Base-by-base conservation (phyloP, 2,888 invertebrate species). In the Sinelater perroti region DNA sequence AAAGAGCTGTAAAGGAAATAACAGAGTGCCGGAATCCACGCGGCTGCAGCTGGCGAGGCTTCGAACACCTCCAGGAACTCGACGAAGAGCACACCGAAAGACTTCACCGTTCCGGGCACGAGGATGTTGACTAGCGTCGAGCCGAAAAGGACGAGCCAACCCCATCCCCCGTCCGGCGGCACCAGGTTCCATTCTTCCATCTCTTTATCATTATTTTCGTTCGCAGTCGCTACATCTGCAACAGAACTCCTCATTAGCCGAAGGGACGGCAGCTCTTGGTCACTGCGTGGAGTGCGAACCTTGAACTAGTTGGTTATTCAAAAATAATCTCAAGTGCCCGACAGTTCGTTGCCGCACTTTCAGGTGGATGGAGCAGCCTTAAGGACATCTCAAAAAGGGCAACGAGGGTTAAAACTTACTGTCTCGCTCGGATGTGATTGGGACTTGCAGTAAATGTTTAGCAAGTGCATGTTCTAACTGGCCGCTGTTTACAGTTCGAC, bases 1-100 rank as follows among this genome's bases (percentile, higher is more conserved):
- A 93, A 82, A 65, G 93, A 93, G 77, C 92, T 93, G 82, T 93
- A 93, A 2, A 93, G 82, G 76, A 93, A 93, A 75, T 93, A 93
- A 72, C 93, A 93, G 4, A 93, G 77, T 0, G 93, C 91, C n/a
- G 92, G 92, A 66, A 93, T 91, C 82, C 91, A 92, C 0, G 91
- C 87, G 0, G 91, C 90, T 5, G 87, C 84, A 0, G 90, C 83
- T 0, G 88, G 85, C 1, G 88, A 84, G 0, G 90, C 84, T 2
- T 90, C 75, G 73, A 93, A 93, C 13, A 88, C 89, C 66, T 90
- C 89, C 57, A 90, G 80, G 76, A 93, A 91, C 72, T 92, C 93
- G 28, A 91, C 87, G 70, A 92, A 86, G 0, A 94, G 79, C 0
- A 94, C 92, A 8, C 94, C 93, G 70, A 93, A 93, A 2, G 93